Conservation (phyloP, 2,113 vertebrate species). For the Labeo catla region DNA sequence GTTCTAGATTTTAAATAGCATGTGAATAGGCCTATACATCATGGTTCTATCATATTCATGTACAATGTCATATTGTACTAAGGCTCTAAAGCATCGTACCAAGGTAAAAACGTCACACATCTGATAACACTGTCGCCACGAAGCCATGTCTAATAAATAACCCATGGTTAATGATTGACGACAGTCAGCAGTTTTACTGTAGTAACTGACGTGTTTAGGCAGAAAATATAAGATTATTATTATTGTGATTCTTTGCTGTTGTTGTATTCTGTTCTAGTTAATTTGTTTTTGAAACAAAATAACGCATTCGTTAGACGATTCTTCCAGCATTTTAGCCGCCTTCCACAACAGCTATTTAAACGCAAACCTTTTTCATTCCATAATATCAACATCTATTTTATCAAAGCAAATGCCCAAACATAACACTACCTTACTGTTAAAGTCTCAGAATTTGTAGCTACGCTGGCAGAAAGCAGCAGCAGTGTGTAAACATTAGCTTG, state of each 20-base stretch:
- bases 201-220: not conserved
- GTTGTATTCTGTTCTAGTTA: not conserved
- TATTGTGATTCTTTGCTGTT: not conserved
- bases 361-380: not conserved
- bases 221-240: not conserved
- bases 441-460: not conserved
- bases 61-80: not conserved
- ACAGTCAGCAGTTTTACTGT: not conserved
- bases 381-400: not conserved
- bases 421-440: not conserved
- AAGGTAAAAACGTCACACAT: not conserved
- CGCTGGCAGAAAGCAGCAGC: not conserved
- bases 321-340: not conserved
- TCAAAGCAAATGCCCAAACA: not conserved
- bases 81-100: too few relatives aligned
- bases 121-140: not conserved
- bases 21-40: not conserved
- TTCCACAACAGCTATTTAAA: not conserved
- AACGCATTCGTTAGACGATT: not conserved
- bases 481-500: conserved; percentile 19
- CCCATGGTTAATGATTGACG: not conserved
- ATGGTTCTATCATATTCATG: not conserved
- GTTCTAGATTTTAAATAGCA: not conserved
- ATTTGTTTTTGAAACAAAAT: not conserved
- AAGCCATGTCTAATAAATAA: not conserved